phyloP scores from a whole-genome alignment of 2,888 invertebrate species.

The Bombylius discolor region DNA sequence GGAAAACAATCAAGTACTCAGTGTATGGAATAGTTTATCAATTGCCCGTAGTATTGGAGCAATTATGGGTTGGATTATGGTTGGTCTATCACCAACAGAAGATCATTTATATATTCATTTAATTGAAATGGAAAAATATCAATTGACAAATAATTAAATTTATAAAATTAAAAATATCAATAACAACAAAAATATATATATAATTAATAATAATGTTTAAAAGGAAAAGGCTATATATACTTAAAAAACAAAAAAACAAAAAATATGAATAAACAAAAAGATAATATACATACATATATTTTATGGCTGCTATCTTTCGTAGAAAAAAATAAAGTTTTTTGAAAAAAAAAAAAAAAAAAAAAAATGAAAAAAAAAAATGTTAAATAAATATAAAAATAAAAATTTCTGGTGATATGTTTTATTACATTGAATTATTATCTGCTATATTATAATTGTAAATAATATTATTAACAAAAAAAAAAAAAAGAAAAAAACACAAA shows the following conservation, averaged over 20 bases:
- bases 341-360: no score
- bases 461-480: no score
- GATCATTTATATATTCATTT: constrained; percentile 41
- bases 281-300: neutral
- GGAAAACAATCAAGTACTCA: constrained; percentile 38
- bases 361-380: no score
- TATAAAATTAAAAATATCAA: neutral
- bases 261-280: neutral
- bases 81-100: constrained; percentile 40
- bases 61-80: constrained; percentile 42
- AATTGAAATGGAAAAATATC: constrained; percentile 34
- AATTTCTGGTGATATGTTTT: no score
- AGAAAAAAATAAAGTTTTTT: neutral
- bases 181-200: constrained; percentile 3
- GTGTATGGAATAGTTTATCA: constrained; percentile 42
- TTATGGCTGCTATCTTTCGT: neutral
- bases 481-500: no score
- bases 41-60: constrained; percentile 42
- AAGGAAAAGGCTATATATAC: no score
- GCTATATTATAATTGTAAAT: no score
- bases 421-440: no score
- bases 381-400: no score
- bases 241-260: neutral
- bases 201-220: neutral
- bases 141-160: constrained; percentile 34